A percentile compares a stretch with the other conserved stretches of the same genome.
Evolutionary conservation across 2,888 invertebrate genomes (phyloP).

Genomic region (Synergus japonicus): DNA sequence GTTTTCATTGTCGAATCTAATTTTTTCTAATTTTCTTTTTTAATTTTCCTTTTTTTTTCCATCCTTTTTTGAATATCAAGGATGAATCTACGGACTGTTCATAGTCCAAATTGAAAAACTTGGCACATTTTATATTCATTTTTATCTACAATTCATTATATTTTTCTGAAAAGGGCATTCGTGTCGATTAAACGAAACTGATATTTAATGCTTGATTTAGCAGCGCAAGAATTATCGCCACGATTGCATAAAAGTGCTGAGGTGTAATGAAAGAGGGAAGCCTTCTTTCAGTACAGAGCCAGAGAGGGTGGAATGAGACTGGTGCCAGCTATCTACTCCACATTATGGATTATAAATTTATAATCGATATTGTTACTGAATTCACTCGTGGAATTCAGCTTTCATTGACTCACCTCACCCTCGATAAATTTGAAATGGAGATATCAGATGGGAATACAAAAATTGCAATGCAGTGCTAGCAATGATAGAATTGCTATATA

Average conservation of each 20-base stretch:
- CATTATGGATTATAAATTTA: conserved; percentile 31
- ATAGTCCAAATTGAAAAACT: not conserved
- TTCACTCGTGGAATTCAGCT: not conserved
- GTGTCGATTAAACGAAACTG: conserved; percentile 19
- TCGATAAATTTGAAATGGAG: conserved; percentile 32
- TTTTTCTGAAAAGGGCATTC: not conserved
- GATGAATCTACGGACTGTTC: not conserved
- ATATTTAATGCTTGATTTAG: conserved; percentile 29
- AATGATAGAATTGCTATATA: not conserved
- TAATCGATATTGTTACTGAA: not conserved
- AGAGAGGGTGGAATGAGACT: conserved; percentile 4
- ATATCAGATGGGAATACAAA: conserved; percentile 31
- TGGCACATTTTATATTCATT: not conserved
- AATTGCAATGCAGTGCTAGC: not conserved
- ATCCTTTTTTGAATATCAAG: no score
- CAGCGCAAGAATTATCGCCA: conserved; percentile 6
- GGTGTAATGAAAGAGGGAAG: not conserved
- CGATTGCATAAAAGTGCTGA: conserved; percentile 19
- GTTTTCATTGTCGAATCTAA: no score
- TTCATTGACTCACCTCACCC: not conserved
- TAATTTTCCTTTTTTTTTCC: no score
- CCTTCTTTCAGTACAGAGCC: not conserved
- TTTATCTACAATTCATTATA: not conserved
- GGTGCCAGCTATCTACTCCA: not conserved
- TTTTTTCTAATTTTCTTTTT: no score